Conservation (phyloP, 1,140 invertebrate species). For the Macrosteles quadrilineatus region DNA sequence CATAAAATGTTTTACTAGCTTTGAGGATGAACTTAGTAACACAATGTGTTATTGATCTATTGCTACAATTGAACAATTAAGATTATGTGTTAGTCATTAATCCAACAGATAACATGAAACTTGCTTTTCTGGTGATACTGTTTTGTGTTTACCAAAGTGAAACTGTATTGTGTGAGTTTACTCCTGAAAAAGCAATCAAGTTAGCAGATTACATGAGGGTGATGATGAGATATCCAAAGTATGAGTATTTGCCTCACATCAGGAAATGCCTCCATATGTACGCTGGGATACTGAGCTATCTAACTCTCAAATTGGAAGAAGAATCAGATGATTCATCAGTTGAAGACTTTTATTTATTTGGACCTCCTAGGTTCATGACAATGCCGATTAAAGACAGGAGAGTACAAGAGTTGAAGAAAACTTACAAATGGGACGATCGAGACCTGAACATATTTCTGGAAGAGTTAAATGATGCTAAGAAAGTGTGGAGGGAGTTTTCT, state of each 20-base stretch:
- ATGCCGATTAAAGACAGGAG: slow-evolving; percentile 7
- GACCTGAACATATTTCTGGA: background rate
- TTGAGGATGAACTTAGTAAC: too few relatives aligned
- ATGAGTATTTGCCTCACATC: slow-evolving; percentile 5
- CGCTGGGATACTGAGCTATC: background rate
- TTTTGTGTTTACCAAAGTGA: too few relatives aligned
- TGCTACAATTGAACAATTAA: too few relatives aligned
- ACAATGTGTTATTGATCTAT: too few relatives aligned
- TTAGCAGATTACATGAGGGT: background rate
- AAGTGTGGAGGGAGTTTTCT: slow-evolving; percentile 4
- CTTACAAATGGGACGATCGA: background rate
- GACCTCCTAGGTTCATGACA: slow-evolving; percentile 1
- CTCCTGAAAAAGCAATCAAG: background rate
- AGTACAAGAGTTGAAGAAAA: background rate
- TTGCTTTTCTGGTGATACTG: too few relatives aligned
- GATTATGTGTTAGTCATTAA: too few relatives aligned
- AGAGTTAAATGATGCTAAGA: slow-evolving; percentile 7
- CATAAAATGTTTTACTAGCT: too few relatives aligned
- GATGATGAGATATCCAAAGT: slow-evolving; percentile 8
- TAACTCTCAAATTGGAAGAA: background rate
- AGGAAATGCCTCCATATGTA: slow-evolving; percentile 1
- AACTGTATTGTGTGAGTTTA: background rate
- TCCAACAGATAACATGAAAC: too few relatives aligned
- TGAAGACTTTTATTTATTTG: background rate
- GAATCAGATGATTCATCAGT: background rate